Conservation (phyloP, 92 coral and sea anemone species). For the Porites cylindrica region DNA sequence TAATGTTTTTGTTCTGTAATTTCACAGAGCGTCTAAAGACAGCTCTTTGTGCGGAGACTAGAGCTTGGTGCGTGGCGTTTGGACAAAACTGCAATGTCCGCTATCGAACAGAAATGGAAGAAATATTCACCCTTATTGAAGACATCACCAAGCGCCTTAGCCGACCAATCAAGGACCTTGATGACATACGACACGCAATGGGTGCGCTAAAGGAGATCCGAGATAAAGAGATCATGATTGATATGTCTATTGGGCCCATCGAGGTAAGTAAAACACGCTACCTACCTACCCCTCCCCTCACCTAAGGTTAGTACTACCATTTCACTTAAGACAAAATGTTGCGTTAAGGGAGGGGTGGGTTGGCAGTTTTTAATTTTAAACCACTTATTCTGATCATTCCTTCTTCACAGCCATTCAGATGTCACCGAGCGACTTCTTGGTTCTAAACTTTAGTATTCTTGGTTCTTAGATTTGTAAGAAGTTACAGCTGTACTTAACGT, state of each 20-base stretch:
- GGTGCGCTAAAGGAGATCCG: constrained; percentile 85
- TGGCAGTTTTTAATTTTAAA: too few relatives aligned
- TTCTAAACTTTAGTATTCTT: too few relatives aligned
- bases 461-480: too few relatives aligned
- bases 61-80: constrained; percentile 90
- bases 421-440: too few relatives aligned
- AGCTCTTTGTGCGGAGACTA: constrained; percentile 90
- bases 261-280: constrained; percentile 64
- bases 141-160: constrained; percentile 90
- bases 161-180: constrained; percentile 94
- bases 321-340: too few relatives aligned
- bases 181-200: constrained; percentile 95
- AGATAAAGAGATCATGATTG: constrained; percentile 88
- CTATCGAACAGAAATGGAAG: constrained; percentile 94
- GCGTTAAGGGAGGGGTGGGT: too few relatives aligned
- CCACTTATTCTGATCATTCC: too few relatives aligned
- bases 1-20: background rate
- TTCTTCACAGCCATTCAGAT: too few relatives aligned
- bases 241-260: constrained; percentile 91
- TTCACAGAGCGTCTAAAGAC: constrained; percentile 81
- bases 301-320: too few relatives aligned
- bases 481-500: too few relatives aligned
- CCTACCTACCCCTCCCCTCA: too few relatives aligned
- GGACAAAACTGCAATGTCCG: constrained; percentile 85
- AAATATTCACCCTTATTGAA: constrained; percentile 80